Evolutionary conservation across 2,113 vertebrate species (phyloP).

Genomic region (Pelodiscus sinensis): DNA sequence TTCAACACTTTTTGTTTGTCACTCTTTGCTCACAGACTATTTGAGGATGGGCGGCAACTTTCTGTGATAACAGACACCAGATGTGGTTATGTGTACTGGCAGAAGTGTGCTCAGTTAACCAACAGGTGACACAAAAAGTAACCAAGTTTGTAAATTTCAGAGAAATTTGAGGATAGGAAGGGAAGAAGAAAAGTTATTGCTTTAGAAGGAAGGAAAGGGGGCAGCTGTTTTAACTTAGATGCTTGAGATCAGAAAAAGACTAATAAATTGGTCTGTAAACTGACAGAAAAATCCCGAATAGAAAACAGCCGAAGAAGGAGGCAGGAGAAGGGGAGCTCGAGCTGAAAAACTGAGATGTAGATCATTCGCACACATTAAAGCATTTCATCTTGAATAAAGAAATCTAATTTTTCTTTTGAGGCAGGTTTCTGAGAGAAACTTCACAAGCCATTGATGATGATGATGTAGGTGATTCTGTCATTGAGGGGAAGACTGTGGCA

Average conservation of each 20-base stretch:
- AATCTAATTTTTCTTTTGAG: fast-evolving
- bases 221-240: neutral
- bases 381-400: neutral
- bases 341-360: fast-evolving
- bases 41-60: slow-evolving; percentile 65
- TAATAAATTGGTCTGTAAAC: neutral
- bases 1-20: slow-evolving; percentile 10
- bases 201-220: slow-evolving; percentile 4
- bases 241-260: neutral
- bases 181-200: neutral
- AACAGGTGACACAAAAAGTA: neutral
- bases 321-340: neutral
- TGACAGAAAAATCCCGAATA: neutral
- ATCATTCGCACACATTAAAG: neutral
- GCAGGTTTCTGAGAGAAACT: neutral
- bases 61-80: slow-evolving; percentile 12
- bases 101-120: neutral
- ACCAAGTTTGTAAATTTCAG: neutral
- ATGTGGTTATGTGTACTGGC: slow-evolving; percentile 26
- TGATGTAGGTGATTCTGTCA: slow-evolving; percentile 19
- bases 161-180: neutral
- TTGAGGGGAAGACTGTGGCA: slow-evolving; percentile 10
- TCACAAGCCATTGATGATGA: fast-evolving
- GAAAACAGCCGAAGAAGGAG: neutral
- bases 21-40: slow-evolving; percentile 48